These are phyloP conservation scores for Gambusia holbrooki DNA, from an alignment of 2,113 vertebrate species.

Conservation along the genomic window DNA sequence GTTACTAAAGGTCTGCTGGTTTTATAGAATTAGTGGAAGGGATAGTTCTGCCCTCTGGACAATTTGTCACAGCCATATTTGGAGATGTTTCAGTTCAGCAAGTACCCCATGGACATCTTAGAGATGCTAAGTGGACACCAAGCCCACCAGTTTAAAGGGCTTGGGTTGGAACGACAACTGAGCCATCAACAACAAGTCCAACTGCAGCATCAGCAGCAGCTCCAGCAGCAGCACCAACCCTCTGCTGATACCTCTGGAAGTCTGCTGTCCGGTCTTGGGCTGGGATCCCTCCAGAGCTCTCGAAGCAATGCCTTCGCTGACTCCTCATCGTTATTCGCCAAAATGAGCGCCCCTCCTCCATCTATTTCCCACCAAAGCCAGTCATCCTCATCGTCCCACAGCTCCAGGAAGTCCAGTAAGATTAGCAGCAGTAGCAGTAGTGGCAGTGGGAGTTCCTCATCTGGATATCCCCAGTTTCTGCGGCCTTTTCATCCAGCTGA, in stretches of 20 bases:
- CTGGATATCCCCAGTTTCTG: slow-evolving; percentile 82
- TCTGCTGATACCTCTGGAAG: slow-evolving; percentile 73
- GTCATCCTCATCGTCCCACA: slow-evolving; percentile 77
- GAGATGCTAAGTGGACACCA: slow-evolving; percentile 86
- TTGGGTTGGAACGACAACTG: slow-evolving; percentile 80
- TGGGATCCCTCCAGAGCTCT: slow-evolving; percentile 78
- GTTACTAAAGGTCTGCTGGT: slow-evolving; percentile 39
- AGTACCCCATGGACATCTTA: slow-evolving; percentile 86
- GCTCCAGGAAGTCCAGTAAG: slow-evolving; percentile 84
- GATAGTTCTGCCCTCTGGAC: slow-evolving; percentile 34
- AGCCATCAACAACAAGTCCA: slow-evolving; percentile 84
- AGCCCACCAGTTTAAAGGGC: slow-evolving; percentile 84
- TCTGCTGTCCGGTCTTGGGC: slow-evolving; percentile 80
- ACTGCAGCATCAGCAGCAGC: slow-evolving; percentile 83
- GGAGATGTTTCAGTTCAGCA: slow-evolving; percentile 86
- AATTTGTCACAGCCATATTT: slow-evolving; percentile 48
- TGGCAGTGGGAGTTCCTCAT: slow-evolving; percentile 64
- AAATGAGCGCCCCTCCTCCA: slow-evolving; percentile 80
- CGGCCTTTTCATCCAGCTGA: slow-evolving; percentile 83
- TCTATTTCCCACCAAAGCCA: slow-evolving; percentile 81
- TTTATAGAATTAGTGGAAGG: slow-evolving; percentile 19
- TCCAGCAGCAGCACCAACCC: slow-evolving; percentile 81
- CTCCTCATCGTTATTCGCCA: slow-evolving; percentile 82
- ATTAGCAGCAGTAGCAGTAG: slow-evolving; percentile 73
- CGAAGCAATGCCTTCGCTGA: slow-evolving; percentile 81